Conservation (phyloP, 2,888 invertebrate species). For the Ceriagrion tenellum region DNA sequence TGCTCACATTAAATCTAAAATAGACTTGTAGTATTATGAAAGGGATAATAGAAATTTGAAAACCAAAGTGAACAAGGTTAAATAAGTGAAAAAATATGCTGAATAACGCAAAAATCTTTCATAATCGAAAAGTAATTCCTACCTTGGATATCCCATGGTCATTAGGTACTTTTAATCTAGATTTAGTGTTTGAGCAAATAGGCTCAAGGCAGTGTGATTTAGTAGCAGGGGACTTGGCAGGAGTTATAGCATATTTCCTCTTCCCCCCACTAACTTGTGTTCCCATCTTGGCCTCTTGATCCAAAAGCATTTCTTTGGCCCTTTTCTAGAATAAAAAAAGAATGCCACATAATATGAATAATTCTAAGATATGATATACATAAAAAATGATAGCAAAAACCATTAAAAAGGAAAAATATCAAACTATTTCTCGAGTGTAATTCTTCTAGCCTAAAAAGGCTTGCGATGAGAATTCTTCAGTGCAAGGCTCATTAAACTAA, state of each 20-base stretch:
- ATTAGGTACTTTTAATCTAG: neutral
- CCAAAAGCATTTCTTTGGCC: slow-evolving; percentile 63
- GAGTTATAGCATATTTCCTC: slow-evolving; percentile 28
- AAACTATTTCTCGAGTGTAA: no score
- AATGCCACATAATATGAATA: neutral
- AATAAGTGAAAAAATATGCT: no score
- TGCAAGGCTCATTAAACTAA: no score
- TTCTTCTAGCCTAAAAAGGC: no score
- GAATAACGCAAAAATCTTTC: no score
- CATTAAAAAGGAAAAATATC: no score
- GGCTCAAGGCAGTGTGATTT: neutral
- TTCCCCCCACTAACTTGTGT: slow-evolving; percentile 52
- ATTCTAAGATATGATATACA: neutral
- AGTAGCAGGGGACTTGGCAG: slow-evolving; percentile 23
- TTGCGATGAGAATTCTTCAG: no score
- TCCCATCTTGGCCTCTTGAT: slow-evolving; percentile 61
- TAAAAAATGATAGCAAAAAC: no score
- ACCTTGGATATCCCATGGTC: slow-evolving; percentile 20
- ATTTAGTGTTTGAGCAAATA: neutral
- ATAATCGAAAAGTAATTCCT: neutral
- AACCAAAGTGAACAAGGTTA: no score
- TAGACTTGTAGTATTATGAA: no score
- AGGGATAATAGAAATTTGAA: no score
- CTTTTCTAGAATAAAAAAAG: slow-evolving; percentile 48
- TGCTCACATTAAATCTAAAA: no score